A percentile compares a stretch with the other conserved stretches of the same genome.
Conservation (phyloP, 2,113 vertebrate species). For the Pholis gunnellus region DNA sequence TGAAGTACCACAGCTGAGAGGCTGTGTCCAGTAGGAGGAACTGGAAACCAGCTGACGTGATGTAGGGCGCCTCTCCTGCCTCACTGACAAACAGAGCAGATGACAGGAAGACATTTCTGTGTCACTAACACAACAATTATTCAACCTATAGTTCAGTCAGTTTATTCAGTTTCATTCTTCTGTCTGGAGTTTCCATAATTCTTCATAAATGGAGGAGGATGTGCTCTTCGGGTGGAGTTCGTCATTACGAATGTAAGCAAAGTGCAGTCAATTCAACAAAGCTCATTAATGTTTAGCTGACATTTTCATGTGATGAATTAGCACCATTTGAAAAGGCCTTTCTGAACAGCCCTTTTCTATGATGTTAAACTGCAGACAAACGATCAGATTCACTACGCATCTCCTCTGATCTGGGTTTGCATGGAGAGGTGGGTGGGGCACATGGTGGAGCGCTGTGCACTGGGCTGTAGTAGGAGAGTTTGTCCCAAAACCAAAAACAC, state of each 20-base stretch:
- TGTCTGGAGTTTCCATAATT: background rate
- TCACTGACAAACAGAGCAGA: slow-evolving; percentile 78
- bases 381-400: background rate
- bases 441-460: background rate
- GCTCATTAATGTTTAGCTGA: background rate
- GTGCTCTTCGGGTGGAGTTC: background rate
- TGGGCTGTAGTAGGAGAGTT: background rate
- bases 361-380: background rate
- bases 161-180: background rate
- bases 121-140: background rate
- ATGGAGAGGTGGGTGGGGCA: background rate
- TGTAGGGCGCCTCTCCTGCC: slow-evolving; percentile 89
- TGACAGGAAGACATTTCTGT: background rate
- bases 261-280: background rate
- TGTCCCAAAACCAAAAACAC: background rate
- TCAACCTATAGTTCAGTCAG: background rate
- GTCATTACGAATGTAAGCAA: background rate
- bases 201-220: background rate
- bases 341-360: too few relatives aligned
- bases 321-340: background rate
- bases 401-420: background rate
- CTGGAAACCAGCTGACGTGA: slow-evolving; percentile 94
- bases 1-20: slow-evolving; percentile 95
- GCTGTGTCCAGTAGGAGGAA: slow-evolving; percentile 92
- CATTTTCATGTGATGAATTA: background rate